These are phyloP conservation scores for Cossypha caffra DNA, from an alignment of 2,797 vertebrate species.

Conservation along the genomic window DNA sequence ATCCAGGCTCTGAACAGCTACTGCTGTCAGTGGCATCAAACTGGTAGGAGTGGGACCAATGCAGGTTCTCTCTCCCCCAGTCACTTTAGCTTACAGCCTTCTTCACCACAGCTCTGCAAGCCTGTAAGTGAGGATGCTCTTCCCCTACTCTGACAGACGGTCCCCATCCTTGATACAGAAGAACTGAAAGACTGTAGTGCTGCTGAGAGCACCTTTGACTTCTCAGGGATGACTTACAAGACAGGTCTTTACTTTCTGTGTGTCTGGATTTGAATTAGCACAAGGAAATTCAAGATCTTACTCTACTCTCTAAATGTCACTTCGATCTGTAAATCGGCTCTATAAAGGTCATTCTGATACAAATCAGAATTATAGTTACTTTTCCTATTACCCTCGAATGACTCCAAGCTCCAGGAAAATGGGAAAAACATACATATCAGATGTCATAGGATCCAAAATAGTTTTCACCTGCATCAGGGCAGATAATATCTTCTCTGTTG, in stretches of 20 bases:
- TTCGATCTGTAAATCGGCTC: conserved; percentile 63
- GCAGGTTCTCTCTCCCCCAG: not conserved
- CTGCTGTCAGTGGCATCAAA: not conserved
- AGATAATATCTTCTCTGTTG: not conserved
- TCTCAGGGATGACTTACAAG: conserved; percentile 63
- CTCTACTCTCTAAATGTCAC: conserved; percentile 67
- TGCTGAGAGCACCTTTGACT: conserved; percentile 42
- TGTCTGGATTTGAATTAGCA: conserved; percentile 68
- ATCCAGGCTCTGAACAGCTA: not conserved
- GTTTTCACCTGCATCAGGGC: not conserved
- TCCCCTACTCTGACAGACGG: not conserved
- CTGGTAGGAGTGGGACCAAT: not conserved
- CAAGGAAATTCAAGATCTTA: conserved; percentile 68
- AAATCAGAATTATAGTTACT: conserved; percentile 67
- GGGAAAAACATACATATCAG: conserved; percentile 28
- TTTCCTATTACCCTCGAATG: conserved; percentile 50
- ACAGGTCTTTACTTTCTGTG: conserved; percentile 61
- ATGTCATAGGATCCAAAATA: conserved; percentile 34
- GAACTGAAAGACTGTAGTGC: not conserved
- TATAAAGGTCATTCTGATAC: conserved; percentile 69
- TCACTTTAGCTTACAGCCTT: not conserved
- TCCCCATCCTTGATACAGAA: not conserved
- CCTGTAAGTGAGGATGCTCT: not conserved
- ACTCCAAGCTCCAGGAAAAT: conserved; percentile 43
- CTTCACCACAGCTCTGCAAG: not conserved